Evolutionary conservation across 2,888 invertebrate genomes (phyloP), one percentile per base, ranked within the genome.

Genomic region (Peribatodes rhomboidaria): DNA sequence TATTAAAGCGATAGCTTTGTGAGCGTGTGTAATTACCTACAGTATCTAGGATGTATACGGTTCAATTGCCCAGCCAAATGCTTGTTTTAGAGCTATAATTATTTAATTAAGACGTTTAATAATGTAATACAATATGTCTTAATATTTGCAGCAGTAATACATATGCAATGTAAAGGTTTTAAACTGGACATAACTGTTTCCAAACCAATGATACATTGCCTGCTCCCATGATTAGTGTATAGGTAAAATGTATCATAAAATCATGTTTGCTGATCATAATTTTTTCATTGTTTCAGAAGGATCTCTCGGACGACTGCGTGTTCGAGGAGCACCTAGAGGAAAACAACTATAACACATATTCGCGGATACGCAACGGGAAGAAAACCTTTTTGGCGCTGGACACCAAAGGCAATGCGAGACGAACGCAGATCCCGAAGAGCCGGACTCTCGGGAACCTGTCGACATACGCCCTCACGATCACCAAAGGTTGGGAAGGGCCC

Each of bases 241-340:
- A n/a, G n/a, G 4, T 6, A 41, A 16, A 9, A 16, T 41, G 7
- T 9, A 1, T 16, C 9, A 41, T 14, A 8, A 14, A n/a, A 16
- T 18, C 22, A 11, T 22, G 39, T 52, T 60, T 52, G 56, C 74
- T 82, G 77, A 84, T 77, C 72, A 71, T 74, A 72, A 71, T 57
- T 57, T 80, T 85, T 88, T 79, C 80, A 81, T 94, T 95, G 94
- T 97, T 96, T 81, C 97, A 97, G 97, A 96, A 95, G 93, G 96
- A 96, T 89, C 97, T 96, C 94, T 96, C 95, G 84, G 96, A 96
- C 86, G 96, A 96, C 82, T 98, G 97, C 94, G 95, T 97, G 86
- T 97, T 97, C 95, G 96, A 97, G 92, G 97, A 97, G 93, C 96
- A 95, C 85, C 95, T 97, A 89, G 97, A 96, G 88, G 95, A 96